Base-by-base conservation (phyloP, 92 coral and sea anemone genomes). In the Bergia sp. region DNA sequence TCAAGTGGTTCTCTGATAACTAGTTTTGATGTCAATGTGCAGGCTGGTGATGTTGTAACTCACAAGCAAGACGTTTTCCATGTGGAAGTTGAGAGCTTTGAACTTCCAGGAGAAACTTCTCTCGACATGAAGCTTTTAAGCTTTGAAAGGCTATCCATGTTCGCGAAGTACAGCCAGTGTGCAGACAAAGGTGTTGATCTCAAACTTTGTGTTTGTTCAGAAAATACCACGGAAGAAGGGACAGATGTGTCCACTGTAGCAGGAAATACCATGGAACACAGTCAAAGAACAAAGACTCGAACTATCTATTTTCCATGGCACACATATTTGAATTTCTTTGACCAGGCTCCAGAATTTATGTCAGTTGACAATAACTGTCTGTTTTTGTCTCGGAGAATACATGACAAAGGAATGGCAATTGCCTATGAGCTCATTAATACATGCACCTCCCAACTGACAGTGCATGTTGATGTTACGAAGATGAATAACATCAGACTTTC, bases 51-150 rank as follows among this genome's bases (percentile, higher is more conserved):
- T 80, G 90, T 88, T 3, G 98, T 92, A 21, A 58, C 88, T 4
- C 98, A 91, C 37, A 9, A 81, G 40, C 92, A 92, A 45, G 98
- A 95, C 86, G 81, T 95, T 3, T 92, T 95, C 66, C 93, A 92
- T 49, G 91, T 94, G 18, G 94, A 92, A 84, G 93, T 94, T 15
- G 82, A 83, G 57, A 90, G 94, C 4, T 87, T 29, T 42, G 88
- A 89, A 43, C 76, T 71, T 16, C 45, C 89, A n/a, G 89, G 81
- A 29, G 64, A 82, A 20, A 65, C 64, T 1, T 90, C 95, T 7
- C 73, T 94, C 15, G 89, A 93, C 20, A 87, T 94, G 92, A 86
- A 38, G 37, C 89, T 95, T 10, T 36, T 94, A 0, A 86, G 91
- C 37, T 92, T 67, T 43, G 96, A 95, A 20, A 88, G 96, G 29